These are phyloP conservation scores for Zaprionus capensis DNA, from an alignment of 1,140 invertebrate species.

Conservation along the genomic window DNA sequence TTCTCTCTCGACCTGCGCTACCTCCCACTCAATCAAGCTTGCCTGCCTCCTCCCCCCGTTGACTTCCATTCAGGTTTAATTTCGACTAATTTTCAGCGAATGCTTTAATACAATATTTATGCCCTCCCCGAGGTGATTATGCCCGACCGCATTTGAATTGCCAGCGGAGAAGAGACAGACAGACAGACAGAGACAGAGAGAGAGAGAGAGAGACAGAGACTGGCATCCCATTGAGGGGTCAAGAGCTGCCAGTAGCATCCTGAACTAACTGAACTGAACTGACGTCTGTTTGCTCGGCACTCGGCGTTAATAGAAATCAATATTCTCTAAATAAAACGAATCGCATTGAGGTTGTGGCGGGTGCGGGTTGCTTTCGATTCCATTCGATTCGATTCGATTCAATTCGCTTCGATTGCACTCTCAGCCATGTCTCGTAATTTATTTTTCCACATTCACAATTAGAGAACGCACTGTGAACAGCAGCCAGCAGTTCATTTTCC, in stretches of 20 bases:
- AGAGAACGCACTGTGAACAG: constrained; percentile 59
- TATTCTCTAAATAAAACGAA: constrained; percentile 77
- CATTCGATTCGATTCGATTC: neutral
- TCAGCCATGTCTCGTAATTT: constrained; percentile 68
- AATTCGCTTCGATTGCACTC: constrained; percentile 21
- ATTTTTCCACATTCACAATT: constrained; percentile 83
- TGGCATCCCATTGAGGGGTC: constrained; percentile 58
- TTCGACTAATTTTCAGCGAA: constrained; percentile 76
- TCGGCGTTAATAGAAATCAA: constrained; percentile 80
- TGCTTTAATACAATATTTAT: constrained; percentile 81
- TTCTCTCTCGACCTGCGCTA: neutral
- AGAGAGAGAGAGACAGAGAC: neutral
- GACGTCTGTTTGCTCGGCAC: constrained; percentile 68
- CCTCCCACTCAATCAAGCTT: constrained; percentile 2
- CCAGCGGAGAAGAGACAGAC: neutral
- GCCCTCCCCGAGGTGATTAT: constrained; percentile 57
- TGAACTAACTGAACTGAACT: constrained; percentile 48
- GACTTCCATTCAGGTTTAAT: constrained; percentile 59
- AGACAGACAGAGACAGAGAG: constrained; percentile 4
- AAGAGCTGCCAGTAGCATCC: constrained; percentile 42
- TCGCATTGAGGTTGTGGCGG: constrained; percentile 28
- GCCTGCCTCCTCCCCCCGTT: neutral
- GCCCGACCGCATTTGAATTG: constrained; percentile 53
- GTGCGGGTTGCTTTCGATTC: constrained; percentile 5
- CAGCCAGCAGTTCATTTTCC: constrained; percentile 70